phyloP scores from a whole-genome alignment of 2,888 invertebrate species.

The Eumerus sabulonum region DNA sequence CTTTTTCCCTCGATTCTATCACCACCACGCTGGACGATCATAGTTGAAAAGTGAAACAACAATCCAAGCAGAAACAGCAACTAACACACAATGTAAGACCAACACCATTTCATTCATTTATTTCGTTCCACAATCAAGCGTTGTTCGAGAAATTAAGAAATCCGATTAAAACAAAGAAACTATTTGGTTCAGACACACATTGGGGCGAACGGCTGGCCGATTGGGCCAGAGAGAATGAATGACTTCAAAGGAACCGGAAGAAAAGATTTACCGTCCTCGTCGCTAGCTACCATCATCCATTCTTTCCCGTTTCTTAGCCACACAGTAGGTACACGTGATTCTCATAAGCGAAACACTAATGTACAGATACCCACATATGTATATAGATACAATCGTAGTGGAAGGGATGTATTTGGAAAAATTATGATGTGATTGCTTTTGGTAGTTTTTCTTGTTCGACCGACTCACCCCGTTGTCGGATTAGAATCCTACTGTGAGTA shows the following conservation, averaged over 20 bases:
- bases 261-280: slow-evolving; percentile 51
- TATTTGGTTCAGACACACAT: slow-evolving; percentile 41
- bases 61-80: slow-evolving; percentile 12
- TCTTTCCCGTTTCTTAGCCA: slow-evolving; percentile 14
- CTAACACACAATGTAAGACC: slow-evolving; percentile 21
- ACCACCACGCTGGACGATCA: slow-evolving; percentile 15
- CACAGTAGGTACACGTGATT: not conserved
- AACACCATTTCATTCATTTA: slow-evolving; percentile 46
- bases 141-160: slow-evolving; percentile 66
- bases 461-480: slow-evolving; percentile 1
- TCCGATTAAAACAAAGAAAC: slow-evolving; percentile 65
- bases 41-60: no score
- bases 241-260: slow-evolving; percentile 41
- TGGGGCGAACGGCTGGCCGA: not conserved
- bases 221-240: slow-evolving; percentile 38
- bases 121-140: slow-evolving; percentile 53
- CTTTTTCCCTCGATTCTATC: not conserved
- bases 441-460: slow-evolving; percentile 38
- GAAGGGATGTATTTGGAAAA: slow-evolving; percentile 47
- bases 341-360: not conserved
- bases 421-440: slow-evolving; percentile 66
- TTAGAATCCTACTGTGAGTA: slow-evolving; percentile 44
- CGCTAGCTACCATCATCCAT: slow-evolving; percentile 17
- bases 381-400: slow-evolving; percentile 1
- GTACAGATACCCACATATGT: not conserved